Evolutionary conservation across 2,888 invertebrate species (phyloP).

Genomic region (Melieria crassipennis): DNA sequence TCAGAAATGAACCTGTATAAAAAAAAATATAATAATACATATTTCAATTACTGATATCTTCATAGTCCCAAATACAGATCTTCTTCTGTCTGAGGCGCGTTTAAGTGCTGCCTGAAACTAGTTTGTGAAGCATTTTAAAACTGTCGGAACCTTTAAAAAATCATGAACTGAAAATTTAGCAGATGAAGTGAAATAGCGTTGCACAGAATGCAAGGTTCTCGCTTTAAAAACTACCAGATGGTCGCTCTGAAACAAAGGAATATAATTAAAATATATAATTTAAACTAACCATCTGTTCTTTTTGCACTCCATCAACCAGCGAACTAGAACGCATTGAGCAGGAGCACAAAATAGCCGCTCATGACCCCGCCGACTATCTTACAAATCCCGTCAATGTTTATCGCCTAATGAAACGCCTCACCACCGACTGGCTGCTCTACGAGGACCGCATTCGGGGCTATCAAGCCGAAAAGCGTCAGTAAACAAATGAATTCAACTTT

Average conservation of each 20-base stretch:
- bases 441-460: conserved; percentile 77
- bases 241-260: background rate
- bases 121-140: too few species aligned
- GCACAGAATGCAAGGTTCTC: background rate
- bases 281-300: background rate
- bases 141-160: too few species aligned
- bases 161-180: too few species aligned
- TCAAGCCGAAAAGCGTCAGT: conserved; percentile 67
- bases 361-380: conserved; percentile 81
- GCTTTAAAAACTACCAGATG: background rate
- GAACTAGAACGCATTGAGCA: conserved; percentile 73
- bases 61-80: too few species aligned
- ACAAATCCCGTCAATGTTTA: conserved; percentile 95
- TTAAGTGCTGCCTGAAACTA: too few species aligned
- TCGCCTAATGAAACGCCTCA: conserved; percentile 89
- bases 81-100: too few species aligned
- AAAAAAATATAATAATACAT: too few species aligned
- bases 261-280: background rate
- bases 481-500: background rate
- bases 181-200: too few species aligned
- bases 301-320: conserved; percentile 44
- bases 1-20: too few species aligned
- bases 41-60: too few species aligned
- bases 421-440: conserved; percentile 86
- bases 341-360: conserved; percentile 79